Conservation (phyloP, 2,888 invertebrate species). For the Eristalis pertinax region DNA sequence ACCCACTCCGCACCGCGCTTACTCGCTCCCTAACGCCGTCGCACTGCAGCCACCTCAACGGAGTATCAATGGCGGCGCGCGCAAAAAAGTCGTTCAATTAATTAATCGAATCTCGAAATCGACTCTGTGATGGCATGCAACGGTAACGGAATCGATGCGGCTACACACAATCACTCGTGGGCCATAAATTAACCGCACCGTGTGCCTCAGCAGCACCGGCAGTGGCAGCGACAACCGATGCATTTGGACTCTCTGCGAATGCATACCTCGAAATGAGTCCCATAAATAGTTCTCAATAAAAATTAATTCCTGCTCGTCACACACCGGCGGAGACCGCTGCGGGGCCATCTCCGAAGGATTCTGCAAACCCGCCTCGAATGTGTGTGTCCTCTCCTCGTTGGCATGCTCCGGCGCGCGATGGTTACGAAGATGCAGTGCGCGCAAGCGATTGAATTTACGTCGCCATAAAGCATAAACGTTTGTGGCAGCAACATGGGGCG, state of each 20-base stretch:
- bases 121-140: constrained; percentile 15
- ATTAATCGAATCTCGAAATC: constrained; percentile 55
- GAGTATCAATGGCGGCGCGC: neutral
- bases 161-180: constrained; percentile 18
- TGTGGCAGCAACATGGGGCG: constrained; percentile 43
- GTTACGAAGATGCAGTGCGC: constrained; percentile 17
- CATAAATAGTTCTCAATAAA: constrained; percentile 48
- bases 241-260: neutral
- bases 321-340: neutral
- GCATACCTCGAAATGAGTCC: constrained; percentile 22
- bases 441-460: constrained; percentile 57
- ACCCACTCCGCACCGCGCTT: neutral
- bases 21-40: neutral
- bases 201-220: neutral
- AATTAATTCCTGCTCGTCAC: constrained; percentile 46
- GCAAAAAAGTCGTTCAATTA: constrained; percentile 30
- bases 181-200: constrained; percentile 45
- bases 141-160: constrained; percentile 8
- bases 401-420: neutral
- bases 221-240: too few relatives aligned
- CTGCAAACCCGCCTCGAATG: neutral
- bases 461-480: constrained; percentile 67
- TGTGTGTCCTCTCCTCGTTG: neutral
- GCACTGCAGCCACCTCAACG: neutral
- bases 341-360: neutral